Evolutionary conservation across 2,113 vertebrate species (phyloP).

Genomic region (Anolis carolinensis): DNA sequence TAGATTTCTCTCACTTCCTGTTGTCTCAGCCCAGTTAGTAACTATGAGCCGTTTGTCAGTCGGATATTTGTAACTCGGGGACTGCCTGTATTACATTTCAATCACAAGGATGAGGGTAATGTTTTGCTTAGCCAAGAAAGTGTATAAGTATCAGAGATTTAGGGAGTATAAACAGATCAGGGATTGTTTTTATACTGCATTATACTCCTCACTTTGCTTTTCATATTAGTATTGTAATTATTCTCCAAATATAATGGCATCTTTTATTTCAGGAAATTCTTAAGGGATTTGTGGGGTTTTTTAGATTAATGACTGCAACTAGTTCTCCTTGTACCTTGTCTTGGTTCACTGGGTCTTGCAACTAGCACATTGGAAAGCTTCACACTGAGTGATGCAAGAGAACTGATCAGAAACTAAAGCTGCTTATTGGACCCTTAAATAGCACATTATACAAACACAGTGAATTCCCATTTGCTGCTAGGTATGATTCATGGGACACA

Average conservation of each 20-base stretch:
- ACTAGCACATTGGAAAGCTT: not conserved
- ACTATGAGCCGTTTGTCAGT: too few relatives aligned
- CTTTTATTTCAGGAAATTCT: not conserved
- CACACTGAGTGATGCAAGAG: not conserved
- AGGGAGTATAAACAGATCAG: not conserved
- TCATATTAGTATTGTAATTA: not conserved
- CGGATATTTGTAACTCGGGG: too few relatives aligned
- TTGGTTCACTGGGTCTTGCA: not conserved
- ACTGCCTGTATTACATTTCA: not conserved
- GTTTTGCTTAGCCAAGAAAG: not conserved
- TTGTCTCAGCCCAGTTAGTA: too few relatives aligned
- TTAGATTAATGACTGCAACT: not conserved
- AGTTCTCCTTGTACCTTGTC: not conserved
- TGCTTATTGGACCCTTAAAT: conserved; percentile 13
- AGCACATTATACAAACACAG: not conserved
- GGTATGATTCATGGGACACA: not conserved
- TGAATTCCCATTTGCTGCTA: not conserved
- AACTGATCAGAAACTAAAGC: not conserved
- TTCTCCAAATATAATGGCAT: not conserved
- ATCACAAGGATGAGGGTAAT: not conserved
- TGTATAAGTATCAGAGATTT: not conserved
- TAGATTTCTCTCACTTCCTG: too few relatives aligned
- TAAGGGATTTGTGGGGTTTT: not conserved
- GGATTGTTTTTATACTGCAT: not conserved
- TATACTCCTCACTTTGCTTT: not conserved